These are phyloP conservation scores for Drosophila melanica DNA, from an alignment of 1,140 invertebrate species.

Conservation along the genomic window DNA sequence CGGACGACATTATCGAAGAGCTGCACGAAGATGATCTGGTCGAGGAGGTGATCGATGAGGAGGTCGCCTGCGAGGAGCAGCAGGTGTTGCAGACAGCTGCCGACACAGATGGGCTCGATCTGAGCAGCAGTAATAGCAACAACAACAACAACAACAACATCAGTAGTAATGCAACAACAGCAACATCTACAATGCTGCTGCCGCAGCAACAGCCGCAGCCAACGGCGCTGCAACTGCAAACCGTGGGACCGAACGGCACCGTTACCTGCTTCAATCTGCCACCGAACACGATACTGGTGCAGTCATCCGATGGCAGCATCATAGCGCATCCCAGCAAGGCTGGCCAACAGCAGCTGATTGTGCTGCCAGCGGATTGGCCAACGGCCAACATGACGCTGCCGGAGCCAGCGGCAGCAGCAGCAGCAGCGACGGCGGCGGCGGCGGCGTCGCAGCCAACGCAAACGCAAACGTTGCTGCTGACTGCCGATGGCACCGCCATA, in stretches of 20 bases:
- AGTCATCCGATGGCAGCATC: conserved; percentile 74
- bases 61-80: conserved; percentile 23
- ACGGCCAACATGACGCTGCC: conserved; percentile 51
- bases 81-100: conserved; percentile 18
- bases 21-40: conserved; percentile 77
- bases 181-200: conserved; percentile 35
- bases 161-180: conserved; percentile 7
- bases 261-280: conserved; percentile 80
- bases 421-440: conserved; percentile 2
- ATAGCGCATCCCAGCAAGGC: conserved; percentile 76
- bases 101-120: conserved; percentile 50
- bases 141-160: conserved; percentile 14
- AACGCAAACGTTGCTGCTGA: conserved; percentile 67
- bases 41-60: conserved; percentile 77
- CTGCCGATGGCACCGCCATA: conserved; percentile 74
- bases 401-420: conserved; percentile 27
- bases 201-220: conserved; percentile 42
- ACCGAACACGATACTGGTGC: conserved; percentile 74
- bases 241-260: conserved; percentile 74
- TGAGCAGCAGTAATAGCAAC: conserved; percentile 42
- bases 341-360: conserved; percentile 72
- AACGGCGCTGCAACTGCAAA: conserved; percentile 69
- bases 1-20: conserved; percentile 70
- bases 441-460: conserved; percentile 49
- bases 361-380: conserved; percentile 66